A percentile compares a stretch with the other conserved stretches of the same genome.
These are phyloP conservation scores for Pollenia amentaria DNA, from an alignment of 2,888 invertebrate genomes.

Conservation along the genomic window DNA sequence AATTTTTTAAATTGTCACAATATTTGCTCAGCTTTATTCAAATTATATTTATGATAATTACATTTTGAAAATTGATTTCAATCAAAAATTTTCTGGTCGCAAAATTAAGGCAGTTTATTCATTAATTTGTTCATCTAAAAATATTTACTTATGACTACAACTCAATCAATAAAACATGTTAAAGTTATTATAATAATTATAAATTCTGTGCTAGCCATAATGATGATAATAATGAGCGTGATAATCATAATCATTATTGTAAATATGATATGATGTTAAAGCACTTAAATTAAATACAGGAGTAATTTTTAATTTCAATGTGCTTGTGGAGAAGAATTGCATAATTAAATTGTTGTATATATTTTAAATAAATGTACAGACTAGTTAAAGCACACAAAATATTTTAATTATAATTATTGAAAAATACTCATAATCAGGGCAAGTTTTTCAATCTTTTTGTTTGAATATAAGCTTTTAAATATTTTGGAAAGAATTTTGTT, in stretches of 20 bases:
- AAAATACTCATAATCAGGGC: too few species aligned
- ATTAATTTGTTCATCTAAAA: not conserved
- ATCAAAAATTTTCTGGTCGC: constrained; percentile 7
- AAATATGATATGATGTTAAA: constrained; percentile 21
- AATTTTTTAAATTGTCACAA: not conserved
- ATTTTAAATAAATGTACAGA: too few species aligned
- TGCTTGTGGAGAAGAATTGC: not conserved
- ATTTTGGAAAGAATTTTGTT: too few species aligned
- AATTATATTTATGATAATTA: constrained; percentile 31
- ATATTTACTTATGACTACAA: constrained; percentile 1
- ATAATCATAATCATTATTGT: constrained; percentile 17
- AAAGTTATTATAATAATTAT: constrained; percentile 33
- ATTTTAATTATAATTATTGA: too few species aligned
- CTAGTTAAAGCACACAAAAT: too few species aligned
- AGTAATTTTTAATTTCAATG: not conserved
- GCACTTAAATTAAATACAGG: constrained; percentile 14
- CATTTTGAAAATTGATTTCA: constrained; percentile 39
- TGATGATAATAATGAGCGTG: constrained; percentile 11
- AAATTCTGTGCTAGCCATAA: constrained; percentile 10
- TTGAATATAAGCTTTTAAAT: too few species aligned
- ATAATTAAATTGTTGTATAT: not conserved
- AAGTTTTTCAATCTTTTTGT: too few species aligned
- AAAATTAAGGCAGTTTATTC: constrained; percentile 1
- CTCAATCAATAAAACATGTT: constrained; percentile 35
- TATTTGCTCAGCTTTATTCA: not conserved